Base-by-base conservation (phyloP, 2,797 vertebrate species). In the Delichon dasypus region DNA sequence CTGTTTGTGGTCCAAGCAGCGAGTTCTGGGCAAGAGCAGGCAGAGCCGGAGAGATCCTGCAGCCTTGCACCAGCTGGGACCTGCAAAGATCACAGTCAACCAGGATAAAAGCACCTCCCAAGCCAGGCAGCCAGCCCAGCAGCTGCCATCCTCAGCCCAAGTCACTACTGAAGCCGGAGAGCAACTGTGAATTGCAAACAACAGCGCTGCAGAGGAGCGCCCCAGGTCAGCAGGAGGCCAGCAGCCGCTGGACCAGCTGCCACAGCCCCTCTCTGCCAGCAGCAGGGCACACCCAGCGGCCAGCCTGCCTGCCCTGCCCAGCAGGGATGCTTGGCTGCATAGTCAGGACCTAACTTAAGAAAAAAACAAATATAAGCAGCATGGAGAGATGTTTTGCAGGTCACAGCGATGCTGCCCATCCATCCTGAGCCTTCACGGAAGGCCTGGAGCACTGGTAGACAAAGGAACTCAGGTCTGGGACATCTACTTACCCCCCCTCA, bases 391-490 rank as follows among this genome's bases (percentile, higher is more conserved):
- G 23, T 73, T 89, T 38, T 71, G 64, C 64, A 80, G 53, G 22
- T 61, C 4, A 5, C 29, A 71, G 26, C 0, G 0, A 34, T 53
- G 71, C 45, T 89, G 62, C 50, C 34, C 26, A 50, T 48, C 47
- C 2, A 2, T 48, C 16, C 45, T 22, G 53, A 45, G 38, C 50
- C 45, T 85, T 76, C 60, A 55, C 16, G 9, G 51, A 38, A 76
- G 48, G 34, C 12, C 48, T 3, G 2, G 48, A 78, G 40, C 1
- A 1, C 7, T 38, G 29, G 20, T 13, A 10, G 42, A 50, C 0
- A 0, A 60, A 73, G 34, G 9, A 79, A 11, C 21, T 64, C 36
- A 42, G 15, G 48, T 47, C 32, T 4, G 11, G 54, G 44, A 34
- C 30, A 19, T 17, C 26, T 1, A 0, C 7, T n/a, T 88, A 23